phyloP scores from a whole-genome alignment of 2,797 vertebrate genomes.

The Rhyacichthys aspro region DNA sequence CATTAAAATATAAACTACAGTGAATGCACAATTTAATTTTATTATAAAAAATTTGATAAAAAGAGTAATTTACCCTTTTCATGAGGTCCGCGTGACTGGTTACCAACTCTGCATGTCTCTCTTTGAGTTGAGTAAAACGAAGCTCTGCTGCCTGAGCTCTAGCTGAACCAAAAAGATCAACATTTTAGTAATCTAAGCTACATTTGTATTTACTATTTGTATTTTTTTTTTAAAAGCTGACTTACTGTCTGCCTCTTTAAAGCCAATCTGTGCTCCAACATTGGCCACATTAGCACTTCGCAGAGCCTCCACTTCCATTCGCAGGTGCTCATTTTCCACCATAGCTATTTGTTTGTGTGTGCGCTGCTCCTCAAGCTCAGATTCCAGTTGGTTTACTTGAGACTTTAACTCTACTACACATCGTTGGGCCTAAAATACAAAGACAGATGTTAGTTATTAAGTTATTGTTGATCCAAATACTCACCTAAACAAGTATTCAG shows the following conservation, averaged over 20 bases:
- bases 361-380: constrained; percentile 76
- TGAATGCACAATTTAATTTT: neutral
- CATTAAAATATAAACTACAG: constrained; percentile 10
- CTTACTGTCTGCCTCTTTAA: constrained; percentile 92
- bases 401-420: constrained; percentile 71
- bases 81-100: constrained; percentile 92
- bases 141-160: constrained; percentile 91
- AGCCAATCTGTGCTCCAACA: constrained; percentile 88
- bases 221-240: rapidly evolving
- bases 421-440: constrained; percentile 72
- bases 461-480: neutral
- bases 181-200: rapidly evolving
- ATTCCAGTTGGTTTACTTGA: constrained; percentile 77
- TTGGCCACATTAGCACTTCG: constrained; percentile 82
- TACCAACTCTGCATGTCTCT: constrained; percentile 94
- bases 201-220: no score
- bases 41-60: neutral
- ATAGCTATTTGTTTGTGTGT: constrained; percentile 87
- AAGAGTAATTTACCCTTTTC: constrained; percentile 83
- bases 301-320: constrained; percentile 87
- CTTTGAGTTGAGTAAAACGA: constrained; percentile 92
- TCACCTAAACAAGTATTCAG: no score
- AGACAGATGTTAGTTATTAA: neutral
- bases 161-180: constrained; percentile 65
- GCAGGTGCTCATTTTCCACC: constrained; percentile 89